Evolutionary conservation across 1,140 invertebrate species (phyloP), one percentile per base, ranked within the genome.

Genomic region (Leptestheria dahalacensis): DNA sequence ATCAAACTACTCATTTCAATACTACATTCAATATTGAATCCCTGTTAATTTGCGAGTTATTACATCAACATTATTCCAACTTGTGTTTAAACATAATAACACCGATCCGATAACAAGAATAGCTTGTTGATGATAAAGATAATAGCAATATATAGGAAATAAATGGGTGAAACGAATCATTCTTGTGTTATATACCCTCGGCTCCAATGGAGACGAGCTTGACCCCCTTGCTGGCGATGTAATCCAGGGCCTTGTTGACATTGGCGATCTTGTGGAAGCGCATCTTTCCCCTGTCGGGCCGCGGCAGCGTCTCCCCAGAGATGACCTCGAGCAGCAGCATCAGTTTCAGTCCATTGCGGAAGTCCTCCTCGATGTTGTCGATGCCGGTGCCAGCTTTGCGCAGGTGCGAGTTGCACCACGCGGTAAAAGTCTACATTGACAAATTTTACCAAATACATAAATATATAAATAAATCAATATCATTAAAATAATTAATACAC

Each of bases 241-340:
- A 99, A 73, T 97, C 93, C 18, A 99, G 79, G 0, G 95, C 96
- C 78, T 99, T 99, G 78, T 98, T 99, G 67, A 99, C 95, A 74
- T 99, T 99, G 68, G 95, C 95, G 70, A 99, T 99, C 70, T 97
- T 97, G 79, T 99, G 96, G 81, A 99, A 98, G 65, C 95, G 83
- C 95, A 98, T 99, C 76, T 97, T 97, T 75, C 95, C 95, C 65
- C 93, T 83, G 78, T 99, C 96, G 58, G 96, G 96, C 76, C 92
- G 97, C 61, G 92, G 93, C 68, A 99, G 79, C 50, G 91, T 94
- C 70, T 83, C 81, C 15, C 91, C 91, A 53, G 91, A 95, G 71
- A 94, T 94, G 48, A 98, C 94, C 75, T 99, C 96, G 64, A 99
- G 82, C 67, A 99, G 79, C 64, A 98, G 77, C 95, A 99, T 99